These are phyloP conservation scores for Nautilus pompilius DNA, from an alignment of 1,140 invertebrate species.

Conservation along the genomic window DNA sequence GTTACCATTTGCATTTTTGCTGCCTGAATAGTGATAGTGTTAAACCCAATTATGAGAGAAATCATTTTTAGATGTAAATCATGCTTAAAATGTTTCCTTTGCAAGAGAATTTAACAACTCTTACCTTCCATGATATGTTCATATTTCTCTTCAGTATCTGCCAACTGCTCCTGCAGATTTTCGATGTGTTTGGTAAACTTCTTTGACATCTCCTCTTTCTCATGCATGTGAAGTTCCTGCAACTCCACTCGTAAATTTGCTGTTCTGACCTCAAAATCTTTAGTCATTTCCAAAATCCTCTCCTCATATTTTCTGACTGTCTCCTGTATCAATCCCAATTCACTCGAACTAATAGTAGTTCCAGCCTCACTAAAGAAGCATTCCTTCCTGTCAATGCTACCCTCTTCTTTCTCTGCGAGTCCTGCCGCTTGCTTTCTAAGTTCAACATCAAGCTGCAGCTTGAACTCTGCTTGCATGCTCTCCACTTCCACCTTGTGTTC, in stretches of 20 bases:
- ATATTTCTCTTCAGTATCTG: slow-evolving; percentile 38
- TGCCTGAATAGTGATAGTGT: too few relatives aligned
- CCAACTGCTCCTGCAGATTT: slow-evolving; percentile 25
- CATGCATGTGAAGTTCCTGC: neutral
- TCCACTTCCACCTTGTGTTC: slow-evolving; percentile 29
- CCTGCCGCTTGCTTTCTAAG: slow-evolving; percentile 33
- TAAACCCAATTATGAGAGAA: neutral
- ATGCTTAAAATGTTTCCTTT: too few relatives aligned
- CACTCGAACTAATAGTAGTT: too few relatives aligned
- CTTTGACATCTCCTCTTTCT: neutral
- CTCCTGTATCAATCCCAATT: too few relatives aligned
- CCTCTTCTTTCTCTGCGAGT: slow-evolving; percentile 1
- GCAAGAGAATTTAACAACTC: neutral
- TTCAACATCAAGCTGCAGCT: slow-evolving; percentile 36
- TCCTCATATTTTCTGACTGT: too few relatives aligned
- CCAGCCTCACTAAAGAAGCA: too few relatives aligned
- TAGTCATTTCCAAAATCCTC: neutral
- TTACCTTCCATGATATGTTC: slow-evolving; percentile 39
- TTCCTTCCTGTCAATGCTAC: too few relatives aligned
- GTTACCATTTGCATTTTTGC: too few relatives aligned
- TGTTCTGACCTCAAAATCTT: neutral
- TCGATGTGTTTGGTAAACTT: slow-evolving; percentile 11
- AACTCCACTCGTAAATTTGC: neutral
- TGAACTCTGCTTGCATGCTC: slow-evolving; percentile 37
- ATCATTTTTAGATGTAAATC: neutral